phyloP scores from a whole-genome alignment of 2,888 invertebrate genomes.

The Acanthosepion lycidas region DNA sequence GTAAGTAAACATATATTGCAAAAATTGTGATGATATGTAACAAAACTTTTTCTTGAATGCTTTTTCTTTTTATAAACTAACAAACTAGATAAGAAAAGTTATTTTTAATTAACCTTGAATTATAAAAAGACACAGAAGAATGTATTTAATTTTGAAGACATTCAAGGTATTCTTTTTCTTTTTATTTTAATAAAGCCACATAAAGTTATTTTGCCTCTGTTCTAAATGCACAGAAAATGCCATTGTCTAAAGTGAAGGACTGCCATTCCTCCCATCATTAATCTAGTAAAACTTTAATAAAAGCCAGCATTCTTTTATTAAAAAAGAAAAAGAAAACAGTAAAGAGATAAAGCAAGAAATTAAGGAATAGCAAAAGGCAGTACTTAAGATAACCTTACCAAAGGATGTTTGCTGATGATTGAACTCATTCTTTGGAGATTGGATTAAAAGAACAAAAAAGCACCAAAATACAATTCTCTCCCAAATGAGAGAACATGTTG shows the following conservation, averaged over 20 bases:
- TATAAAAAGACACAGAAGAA: no score
- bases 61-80: no score
- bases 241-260: not conserved
- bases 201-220: not conserved
- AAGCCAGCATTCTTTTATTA: not conserved
- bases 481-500: not conserved
- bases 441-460: not conserved
- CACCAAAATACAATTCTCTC: constrained; percentile 16
- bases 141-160: no score
- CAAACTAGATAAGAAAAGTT: no score
- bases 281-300: not conserved
- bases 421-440: not conserved
- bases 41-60: no score
- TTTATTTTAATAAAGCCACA: no score
- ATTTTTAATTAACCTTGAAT: no score
- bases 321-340: not conserved
- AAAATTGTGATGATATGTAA: no score
- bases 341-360: not conserved
- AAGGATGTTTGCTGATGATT: not conserved
- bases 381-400: not conserved
- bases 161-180: no score
- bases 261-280: not conserved
- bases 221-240: not conserved
- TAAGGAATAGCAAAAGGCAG: not conserved
- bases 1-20: no score